These are phyloP conservation scores for Idaea aversata DNA, from an alignment of 2,888 invertebrate genomes.

Conservation along the genomic window DNA sequence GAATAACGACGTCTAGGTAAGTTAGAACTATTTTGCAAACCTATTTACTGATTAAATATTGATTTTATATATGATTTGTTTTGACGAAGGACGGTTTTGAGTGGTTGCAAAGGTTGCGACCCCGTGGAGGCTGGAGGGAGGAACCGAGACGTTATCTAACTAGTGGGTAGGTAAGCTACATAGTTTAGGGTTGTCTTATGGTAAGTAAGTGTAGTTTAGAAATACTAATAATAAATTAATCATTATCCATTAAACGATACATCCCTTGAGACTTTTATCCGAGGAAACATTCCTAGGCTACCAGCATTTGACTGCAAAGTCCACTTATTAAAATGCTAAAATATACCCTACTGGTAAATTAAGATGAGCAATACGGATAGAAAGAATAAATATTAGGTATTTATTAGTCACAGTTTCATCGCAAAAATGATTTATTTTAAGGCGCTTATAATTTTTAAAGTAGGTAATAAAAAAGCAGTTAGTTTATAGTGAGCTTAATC, in stretches of 20 bases:
- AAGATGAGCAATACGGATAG: too few relatives aligned
- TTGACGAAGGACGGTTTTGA: conserved; percentile 43
- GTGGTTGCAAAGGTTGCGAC: conserved; percentile 65
- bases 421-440: too few relatives aligned
- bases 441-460: too few relatives aligned
- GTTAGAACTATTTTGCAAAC: conserved; percentile 28
- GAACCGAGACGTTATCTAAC: conserved; percentile 59
- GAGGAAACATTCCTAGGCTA: too few relatives aligned
- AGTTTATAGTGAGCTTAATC: too few relatives aligned
- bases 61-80: conserved; percentile 49
- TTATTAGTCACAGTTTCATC: too few relatives aligned
- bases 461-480: too few relatives aligned
- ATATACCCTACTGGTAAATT: too few relatives aligned
- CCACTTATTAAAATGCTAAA: too few relatives aligned
- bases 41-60: conserved; percentile 21
- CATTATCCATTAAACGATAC: background rate
- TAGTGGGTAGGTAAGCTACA: conserved; percentile 11
- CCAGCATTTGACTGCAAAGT: too few relatives aligned
- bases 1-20: conserved; percentile 44
- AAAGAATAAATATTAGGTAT: too few relatives aligned
- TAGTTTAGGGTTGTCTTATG: background rate
- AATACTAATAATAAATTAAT: background rate
- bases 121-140: conserved; percentile 49
- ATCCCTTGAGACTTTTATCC: too few relatives aligned
- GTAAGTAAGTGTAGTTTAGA: background rate